A percentile compares a stretch with the other conserved stretches of the same genome.
Conservation (phyloP, 2,113 vertebrate genomes). For the Cyanoramphus novaezelandiae region DNA sequence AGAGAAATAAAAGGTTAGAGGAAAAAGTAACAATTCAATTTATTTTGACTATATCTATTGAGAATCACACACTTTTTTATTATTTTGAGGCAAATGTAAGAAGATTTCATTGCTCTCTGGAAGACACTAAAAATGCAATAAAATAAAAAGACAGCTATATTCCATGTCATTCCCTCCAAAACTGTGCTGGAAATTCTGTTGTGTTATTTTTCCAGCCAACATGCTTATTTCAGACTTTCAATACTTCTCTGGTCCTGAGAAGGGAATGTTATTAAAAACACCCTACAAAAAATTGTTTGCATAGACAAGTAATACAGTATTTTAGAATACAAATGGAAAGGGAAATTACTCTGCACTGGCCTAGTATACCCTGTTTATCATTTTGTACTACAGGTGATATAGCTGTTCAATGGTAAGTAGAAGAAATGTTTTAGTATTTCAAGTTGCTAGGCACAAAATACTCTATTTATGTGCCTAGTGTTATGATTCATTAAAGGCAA, state of each 20-base stretch:
- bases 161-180: conserved; percentile 14
- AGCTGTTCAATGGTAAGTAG: conserved; percentile 41
- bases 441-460: conserved; percentile 9
- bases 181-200: conserved; percentile 19
- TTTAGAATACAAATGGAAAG: conserved; percentile 55
- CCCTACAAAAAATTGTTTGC: not conserved
- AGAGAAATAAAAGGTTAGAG: conserved; percentile 13
- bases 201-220: conserved; percentile 21
- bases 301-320: conserved; percentile 13
- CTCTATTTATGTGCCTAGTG: conserved; percentile 5
- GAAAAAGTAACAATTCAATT: conserved; percentile 12
- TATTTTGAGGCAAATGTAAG: conserved; percentile 27
- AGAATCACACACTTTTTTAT: conserved; percentile 4
- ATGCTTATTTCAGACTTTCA: conserved; percentile 11
- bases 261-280: conserved; percentile 32
- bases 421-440: conserved; percentile 25
- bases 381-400: conserved; percentile 39
- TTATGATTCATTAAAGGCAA: conserved; percentile 33
- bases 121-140: conserved; percentile 47
- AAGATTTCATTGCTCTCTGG: conserved; percentile 48
- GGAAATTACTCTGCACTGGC: conserved; percentile 29
- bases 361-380: conserved; percentile 33
- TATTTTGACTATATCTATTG: not conserved
- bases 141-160: conserved; percentile 46
- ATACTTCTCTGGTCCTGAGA: not conserved